These are phyloP conservation scores for Lagopus leucura DNA, from an alignment of 2,113 vertebrate genomes.

Conservation along the genomic window DNA sequence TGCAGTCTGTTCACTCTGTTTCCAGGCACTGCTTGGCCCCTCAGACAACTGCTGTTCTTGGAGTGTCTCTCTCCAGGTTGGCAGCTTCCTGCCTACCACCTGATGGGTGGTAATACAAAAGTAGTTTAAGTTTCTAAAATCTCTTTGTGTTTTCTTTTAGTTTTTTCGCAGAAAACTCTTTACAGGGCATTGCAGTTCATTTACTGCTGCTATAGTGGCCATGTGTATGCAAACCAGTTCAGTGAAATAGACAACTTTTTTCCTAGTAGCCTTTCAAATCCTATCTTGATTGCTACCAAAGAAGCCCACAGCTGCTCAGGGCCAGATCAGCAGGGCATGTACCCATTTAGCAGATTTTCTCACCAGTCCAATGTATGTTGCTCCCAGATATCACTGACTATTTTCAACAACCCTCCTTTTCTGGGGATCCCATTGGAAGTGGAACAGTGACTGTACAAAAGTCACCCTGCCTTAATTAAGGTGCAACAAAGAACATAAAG, in stretches of 20 bases:
- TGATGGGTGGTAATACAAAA: conserved; percentile 39
- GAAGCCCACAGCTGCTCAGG: fast-evolving
- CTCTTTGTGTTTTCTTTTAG: not conserved
- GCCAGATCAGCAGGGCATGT: not conserved
- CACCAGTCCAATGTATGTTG: not conserved
- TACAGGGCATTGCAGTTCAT: not conserved
- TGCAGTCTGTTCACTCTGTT: conserved; percentile 41
- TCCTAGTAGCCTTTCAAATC: not conserved
- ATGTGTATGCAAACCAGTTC: not conserved
- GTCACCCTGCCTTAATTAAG: not conserved
- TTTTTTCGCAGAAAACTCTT: conserved; percentile 15
- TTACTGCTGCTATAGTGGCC: conserved; percentile 1
- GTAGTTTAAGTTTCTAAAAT: conserved; percentile 58
- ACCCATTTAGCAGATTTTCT: not conserved
- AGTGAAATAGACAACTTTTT: not conserved
- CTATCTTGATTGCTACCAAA: fast-evolving
- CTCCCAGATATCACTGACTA: not conserved
- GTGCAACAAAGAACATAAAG: not conserved
- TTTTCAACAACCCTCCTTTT: not conserved
- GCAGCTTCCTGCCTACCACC: conserved; percentile 38
- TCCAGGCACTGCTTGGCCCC: conserved; percentile 48
- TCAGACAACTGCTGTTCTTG: conserved; percentile 27
- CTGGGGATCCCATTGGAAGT: not conserved
- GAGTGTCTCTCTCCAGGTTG: not conserved
- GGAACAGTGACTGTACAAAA: not conserved